Base-by-base conservation (phyloP, 2,888 invertebrate species). In the Drosophila buzzatii region DNA sequence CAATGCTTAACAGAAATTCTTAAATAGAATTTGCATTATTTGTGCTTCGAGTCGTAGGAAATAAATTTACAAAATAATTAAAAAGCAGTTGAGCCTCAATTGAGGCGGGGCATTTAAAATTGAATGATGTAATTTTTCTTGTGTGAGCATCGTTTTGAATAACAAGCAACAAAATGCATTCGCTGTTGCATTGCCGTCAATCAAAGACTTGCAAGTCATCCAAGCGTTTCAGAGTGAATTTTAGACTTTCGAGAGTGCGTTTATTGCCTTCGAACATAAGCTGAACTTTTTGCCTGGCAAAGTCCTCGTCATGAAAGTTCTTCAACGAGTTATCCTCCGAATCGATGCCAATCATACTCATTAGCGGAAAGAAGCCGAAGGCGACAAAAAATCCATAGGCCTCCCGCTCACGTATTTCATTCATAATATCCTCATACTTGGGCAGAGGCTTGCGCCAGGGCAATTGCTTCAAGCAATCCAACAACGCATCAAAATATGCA, bases 351-450 rank as follows among this genome's bases (percentile, higher is more conserved):
- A 86, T 84, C 92, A 92, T 92, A 49, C 92, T 90, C 88, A 92
- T 92, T 57, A 92, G 68, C 2, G 92, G 92, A 49, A 92, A 92
- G 65, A 92, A 91, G 3, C 90, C 92, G 18, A 92, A 92, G 16
- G 92, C 90, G n/a, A 92, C 92, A 78, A 92, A 92, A 42, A 93
- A 92, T 0, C 92, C 93, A 62, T 92, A 93, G 2, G 86, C 88
- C 69, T 93, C 92, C 3, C 89, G 82, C 1, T 77, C 75, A 3
- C 74, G 68, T 10, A 93, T 81, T 70, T 93, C 93, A 1, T 81
- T 71, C 56, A 87, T 56, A 9, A 93, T 77, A 12, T 85, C 83
- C 3, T 89, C 82, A 16, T 87, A 76, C 0, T 81, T 89, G 10
- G 92, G 92, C 31, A 85, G 65, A 0, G 77, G 53, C 6, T 82